Base-by-base conservation (phyloP, 2,888 invertebrate genomes). In the Monochamus alternatus region DNA sequence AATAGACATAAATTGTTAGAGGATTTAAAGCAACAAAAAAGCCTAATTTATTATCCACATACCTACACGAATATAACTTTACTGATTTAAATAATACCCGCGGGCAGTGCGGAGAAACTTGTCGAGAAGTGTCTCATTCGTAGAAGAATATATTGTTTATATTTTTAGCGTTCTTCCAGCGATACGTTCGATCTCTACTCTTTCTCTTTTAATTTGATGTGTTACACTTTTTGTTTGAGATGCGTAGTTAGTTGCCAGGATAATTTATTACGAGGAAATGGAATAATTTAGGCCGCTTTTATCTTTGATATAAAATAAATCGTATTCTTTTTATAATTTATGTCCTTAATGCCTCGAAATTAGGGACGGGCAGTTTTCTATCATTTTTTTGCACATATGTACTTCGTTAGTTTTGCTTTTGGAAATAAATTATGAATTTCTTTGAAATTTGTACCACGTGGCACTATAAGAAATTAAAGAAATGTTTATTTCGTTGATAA, bases 21-120 rank as follows among this genome's bases (percentile, higher is more conserved):
- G 43, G 67, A 68, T 68, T 68, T 68, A 31, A 58, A 31, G 38
- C n/a, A 12, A 58, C 67, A 58, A 66, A 66, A 52, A 59, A 59
- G 31, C 3, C 7, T 59, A 59, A 59, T 59, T 59, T 59, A 59
- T 59, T 59, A 59, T 30, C 31, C 59, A 30, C 22, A 59, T 59
- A 59, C 30, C 30, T 59, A 59, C 59, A 59, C 59, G 58, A 14
- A 14, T 14, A 59, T 59, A 59, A 59, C 10, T 59, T 30, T 59
- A 10, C 59, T 31, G 22, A 59, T 59, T 59, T 31, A 59, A 59
- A 59, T 59, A 30, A 59, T 30, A 10, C 30, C 59, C 59, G 31
- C 30, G 10, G 30, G 31, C 59, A 47, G 47, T 47, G 47, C 12
- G 8, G 47, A 47, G 10, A 47, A 47, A 47, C 47, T 47, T 47